Evolutionary conservation across 2,797 vertebrate genomes (phyloP).

Genomic region (Cottoperca gobio): DNA sequence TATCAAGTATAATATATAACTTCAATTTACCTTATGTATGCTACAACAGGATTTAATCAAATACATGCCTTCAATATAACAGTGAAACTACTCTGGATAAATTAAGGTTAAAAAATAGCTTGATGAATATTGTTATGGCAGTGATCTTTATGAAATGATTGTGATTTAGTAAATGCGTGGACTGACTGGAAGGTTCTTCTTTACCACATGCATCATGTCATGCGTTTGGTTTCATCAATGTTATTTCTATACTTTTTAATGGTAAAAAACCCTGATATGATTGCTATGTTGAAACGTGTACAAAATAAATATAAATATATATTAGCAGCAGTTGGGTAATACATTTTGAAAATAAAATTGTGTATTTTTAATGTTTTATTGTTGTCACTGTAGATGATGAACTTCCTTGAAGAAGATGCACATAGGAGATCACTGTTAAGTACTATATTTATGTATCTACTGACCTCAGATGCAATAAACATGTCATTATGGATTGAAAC

Average conservation of each 20-base stretch:
- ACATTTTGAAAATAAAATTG: not conserved
- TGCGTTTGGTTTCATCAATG: not conserved
- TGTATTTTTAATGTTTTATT: not conserved
- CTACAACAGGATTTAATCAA: not conserved
- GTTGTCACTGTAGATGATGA: not conserved
- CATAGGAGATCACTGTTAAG: not conserved
- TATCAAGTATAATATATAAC: not conserved
- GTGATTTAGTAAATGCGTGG: not conserved
- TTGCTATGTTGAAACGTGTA: not conserved
- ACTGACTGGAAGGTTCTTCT: not conserved
- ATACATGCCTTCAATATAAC: not conserved
- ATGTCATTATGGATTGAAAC: not conserved
- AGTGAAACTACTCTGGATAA: not conserved
- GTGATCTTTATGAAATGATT: not conserved
- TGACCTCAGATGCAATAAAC: not conserved
- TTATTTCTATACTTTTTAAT: not conserved
- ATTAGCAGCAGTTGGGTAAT: not conserved
- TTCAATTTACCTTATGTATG: not conserved
- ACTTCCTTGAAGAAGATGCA: not conserved
- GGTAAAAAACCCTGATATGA: not conserved
- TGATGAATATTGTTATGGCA: not conserved
- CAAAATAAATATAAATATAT: not conserved
- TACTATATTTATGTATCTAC: not conserved
- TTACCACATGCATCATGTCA: not conserved
- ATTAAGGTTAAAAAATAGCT: not conserved